Base-by-base conservation (phyloP, 2,113 vertebrate species). In the Vulpes lagopus region DNA sequence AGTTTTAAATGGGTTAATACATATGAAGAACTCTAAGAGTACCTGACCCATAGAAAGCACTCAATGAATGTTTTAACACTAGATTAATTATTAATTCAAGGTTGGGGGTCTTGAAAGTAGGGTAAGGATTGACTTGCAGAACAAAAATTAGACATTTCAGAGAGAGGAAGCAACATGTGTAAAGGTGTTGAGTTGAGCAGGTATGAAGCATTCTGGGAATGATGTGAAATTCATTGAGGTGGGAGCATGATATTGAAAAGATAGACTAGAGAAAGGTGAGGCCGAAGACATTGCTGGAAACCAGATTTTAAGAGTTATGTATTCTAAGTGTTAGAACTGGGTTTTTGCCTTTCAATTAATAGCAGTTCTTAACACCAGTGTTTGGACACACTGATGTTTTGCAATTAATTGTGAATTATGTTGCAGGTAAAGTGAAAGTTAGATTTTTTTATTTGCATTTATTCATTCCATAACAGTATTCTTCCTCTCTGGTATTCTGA, bases 11-110 rank as follows among this genome's bases (percentile, higher is more conserved):
- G 27, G 43, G 59, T 91, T 85, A 84, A 94, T 92, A 60, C 16
- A 89, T 43, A 43, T 53, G 60, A 84, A 83, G 23, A 83, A 60
- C 78, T 83, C 74, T 91, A 67, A 85, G 57, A 49, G 8, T 74
- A 80, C 4, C n/a, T 64, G 25, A 43, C 22, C 71, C 25, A 17
- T n/a, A 76, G 15, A 57, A 95, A 55, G 4, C 30, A 81, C 5
- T 59, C 23, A 88, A 49, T 91, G 93, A 96, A 83, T 89, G 15
- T 95, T 97, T 96, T 93, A 84, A 80, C 32, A 16, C 27, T 38
- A 78, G 25, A 57, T 90, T 78, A 43, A 30, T 83, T 90, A 80
- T 74, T 97, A 90, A 93, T 62, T 86, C 10, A 93, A 94, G 9
- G 20, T 84, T 38, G 11, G 27, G 11, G 15, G 10, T 90, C 86